Base-by-base conservation (phyloP, 2,113 vertebrate species). In the Neodon shergylaensis region DNA sequence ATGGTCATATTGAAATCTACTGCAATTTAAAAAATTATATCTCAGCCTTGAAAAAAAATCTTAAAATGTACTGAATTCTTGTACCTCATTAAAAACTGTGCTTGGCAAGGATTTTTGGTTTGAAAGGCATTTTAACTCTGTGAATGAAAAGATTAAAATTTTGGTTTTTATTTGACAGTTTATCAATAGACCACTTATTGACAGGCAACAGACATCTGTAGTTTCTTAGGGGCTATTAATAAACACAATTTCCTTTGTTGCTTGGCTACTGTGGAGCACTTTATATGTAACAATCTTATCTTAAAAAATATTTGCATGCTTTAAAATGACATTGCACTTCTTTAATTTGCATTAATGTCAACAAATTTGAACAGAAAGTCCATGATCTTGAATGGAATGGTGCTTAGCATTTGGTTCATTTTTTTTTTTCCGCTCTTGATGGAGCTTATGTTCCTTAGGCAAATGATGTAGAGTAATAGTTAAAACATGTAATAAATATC, bases 401-500 rank as follows among this genome's bases (percentile, higher is more conserved):
- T 82, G 33, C 81, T 96, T 91, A 82, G 42, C 33, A 33, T 97
- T 97, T 96, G 61, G 85, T 95, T 95, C 58, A 98, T 97, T 26
- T 3, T 58, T 94, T 97, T 96, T 97, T 85, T 13, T 0, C 54
- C 68, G 61, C 70, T 52, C 54, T 52, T 96, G 95, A 97, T 68
- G 28, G n/a, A 95, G 66, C 31, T 97, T 92, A 94, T 98, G 95
- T 98, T 98, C 93, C 94, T 97, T 97, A 97, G 94, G 78, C 76
- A 98, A 96, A 98, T 97, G 96, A 98, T 97, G 1, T 97, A 97
- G 96, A 97, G 95, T 94, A 97, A 97, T 95, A 98, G 95, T 97
- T 97, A 91, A 95, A 97, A 81, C 36, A 95, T 94, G 97, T 97
- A 98, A 98, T 98, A 98, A 98, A 98, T 98, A 98, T 96, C 36